Evolutionary conservation across 2,797 vertebrate genomes (phyloP), one percentile per base, ranked within the genome.

Genomic region (Busarellus nigricollis): DNA sequence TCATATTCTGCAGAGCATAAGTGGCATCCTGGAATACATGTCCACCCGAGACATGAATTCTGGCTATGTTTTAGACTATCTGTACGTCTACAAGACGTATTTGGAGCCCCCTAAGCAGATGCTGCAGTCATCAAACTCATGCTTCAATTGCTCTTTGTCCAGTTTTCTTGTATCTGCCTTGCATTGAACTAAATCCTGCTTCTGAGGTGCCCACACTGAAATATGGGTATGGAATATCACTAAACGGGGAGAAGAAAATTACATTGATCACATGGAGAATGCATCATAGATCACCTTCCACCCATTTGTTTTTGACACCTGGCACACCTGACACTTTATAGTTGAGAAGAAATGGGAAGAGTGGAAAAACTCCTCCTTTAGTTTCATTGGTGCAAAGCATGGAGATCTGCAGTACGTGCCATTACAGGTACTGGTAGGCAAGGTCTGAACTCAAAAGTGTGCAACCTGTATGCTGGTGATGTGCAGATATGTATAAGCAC

Each of bases 21-120:
- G 15, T 67, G 25, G 15, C 49, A 26, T 63, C 18, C 38, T 63
- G 38, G 45, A 81, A 62, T n/a, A 55, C 6, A 7, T 42, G 24
- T 47, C 70, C n/a, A 14, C 42, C 31, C 20, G 14, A 57, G 50
- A 50, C 22, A 13, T 52, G 65, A 59, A 72, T 78, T 78, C 45
- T 74, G 57, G 5, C 26, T 61, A 18, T 0, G 10, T 58, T 90
- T 71, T 28, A 52, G 37, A 7, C 45, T 57, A 10, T 33, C 55
- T 71, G 3, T 71, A 22, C 2, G 0, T 57, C 49, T 61, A 28
- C 15, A 62, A 31, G 26, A 52, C 0, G 0, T 55, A 62, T 62
- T 84, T 62, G 37, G 37, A 90, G 28, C 10, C n/a, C 5, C 9
- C n/a, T 31, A 62, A 57, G 29, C 31, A 67, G 58, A 45, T 28